Evolutionary conservation across 1,140 invertebrate genomes (phyloP).

Genomic region (Zaprionus nigranus): DNA sequence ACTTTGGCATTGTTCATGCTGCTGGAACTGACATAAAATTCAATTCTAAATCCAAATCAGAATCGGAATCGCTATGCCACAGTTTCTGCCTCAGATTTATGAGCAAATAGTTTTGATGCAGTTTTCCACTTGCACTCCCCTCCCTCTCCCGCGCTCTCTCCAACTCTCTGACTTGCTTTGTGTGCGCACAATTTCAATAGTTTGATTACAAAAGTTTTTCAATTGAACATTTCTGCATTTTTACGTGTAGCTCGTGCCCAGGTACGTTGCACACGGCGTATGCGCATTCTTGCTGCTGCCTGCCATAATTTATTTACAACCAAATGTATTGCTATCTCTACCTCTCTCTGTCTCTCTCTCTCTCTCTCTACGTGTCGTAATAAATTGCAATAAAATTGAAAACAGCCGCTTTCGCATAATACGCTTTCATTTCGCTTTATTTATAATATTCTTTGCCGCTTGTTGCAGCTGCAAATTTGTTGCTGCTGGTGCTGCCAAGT

Average conservation of each 20-base stretch:
- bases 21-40: conserved; percentile 17
- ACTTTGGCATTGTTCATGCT: conserved; percentile 66
- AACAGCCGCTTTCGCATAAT: conserved; percentile 16
- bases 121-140: conserved; percentile 12
- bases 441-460: conserved; percentile 41
- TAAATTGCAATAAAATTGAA: conserved; percentile 27
- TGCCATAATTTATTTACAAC: conserved; percentile 26
- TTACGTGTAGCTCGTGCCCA: conserved; percentile 48
- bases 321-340: background rate
- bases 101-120: conserved; percentile 64
- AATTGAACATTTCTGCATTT: conserved; percentile 66
- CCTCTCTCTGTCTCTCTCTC: background rate
- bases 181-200: conserved; percentile 65
- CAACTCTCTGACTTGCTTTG: conserved; percentile 3
- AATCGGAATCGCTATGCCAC: conserved; percentile 41
- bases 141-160: background rate
- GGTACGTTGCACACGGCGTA: conserved; percentile 35
- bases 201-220: conserved; percentile 81
- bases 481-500: conserved; percentile 58
- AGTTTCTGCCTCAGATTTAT: conserved; percentile 69
- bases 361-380: background rate
- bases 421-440: conserved; percentile 25
- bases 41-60: conserved; percentile 36
- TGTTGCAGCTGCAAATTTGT: conserved; percentile 39
- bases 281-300: conserved; percentile 21